phyloP scores from a whole-genome alignment of 1,140 invertebrate genomes.

The Venustaconcha ellipsiformis region DNA sequence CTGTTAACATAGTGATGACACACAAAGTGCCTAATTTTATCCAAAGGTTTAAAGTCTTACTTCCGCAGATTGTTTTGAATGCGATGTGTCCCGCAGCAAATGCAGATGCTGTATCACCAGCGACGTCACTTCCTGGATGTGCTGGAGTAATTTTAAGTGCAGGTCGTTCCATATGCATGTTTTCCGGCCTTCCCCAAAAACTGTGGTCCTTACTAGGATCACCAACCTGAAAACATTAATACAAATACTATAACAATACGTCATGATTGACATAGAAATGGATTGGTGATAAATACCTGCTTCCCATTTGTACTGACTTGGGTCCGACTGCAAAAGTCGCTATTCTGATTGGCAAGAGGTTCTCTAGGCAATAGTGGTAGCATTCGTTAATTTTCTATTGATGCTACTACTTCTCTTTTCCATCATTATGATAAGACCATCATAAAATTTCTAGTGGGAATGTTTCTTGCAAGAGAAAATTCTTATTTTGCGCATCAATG shows the following conservation, averaged over 20 bases:
- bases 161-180: slow-evolving; percentile 44
- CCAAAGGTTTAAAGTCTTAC: slow-evolving; percentile 1
- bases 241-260: not conserved
- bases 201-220: slow-evolving; percentile 38
- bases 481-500: too few relatives aligned
- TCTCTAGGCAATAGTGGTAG: too few relatives aligned
- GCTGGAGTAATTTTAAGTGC: slow-evolving; percentile 32
- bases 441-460: too few relatives aligned
- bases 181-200: slow-evolving; percentile 45
- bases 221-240: slow-evolving; percentile 70
- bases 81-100: slow-evolving; percentile 73
- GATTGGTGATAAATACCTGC: not conserved
- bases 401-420: too few relatives aligned
- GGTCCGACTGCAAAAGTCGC: too few relatives aligned
- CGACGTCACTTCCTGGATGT: slow-evolving; percentile 71
- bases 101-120: slow-evolving; percentile 76
- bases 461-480: too few relatives aligned
- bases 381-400: too few relatives aligned
- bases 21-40: not conserved
- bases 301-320: not conserved
- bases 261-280: not conserved
- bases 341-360: not conserved
- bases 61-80: slow-evolving; percentile 67
- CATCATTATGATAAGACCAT: too few relatives aligned
- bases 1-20: not conserved